Evolutionary conservation across 2,888 invertebrate genomes (phyloP), one percentile per base, ranked within the genome.

Genomic region (Sesia bembeciformis): DNA sequence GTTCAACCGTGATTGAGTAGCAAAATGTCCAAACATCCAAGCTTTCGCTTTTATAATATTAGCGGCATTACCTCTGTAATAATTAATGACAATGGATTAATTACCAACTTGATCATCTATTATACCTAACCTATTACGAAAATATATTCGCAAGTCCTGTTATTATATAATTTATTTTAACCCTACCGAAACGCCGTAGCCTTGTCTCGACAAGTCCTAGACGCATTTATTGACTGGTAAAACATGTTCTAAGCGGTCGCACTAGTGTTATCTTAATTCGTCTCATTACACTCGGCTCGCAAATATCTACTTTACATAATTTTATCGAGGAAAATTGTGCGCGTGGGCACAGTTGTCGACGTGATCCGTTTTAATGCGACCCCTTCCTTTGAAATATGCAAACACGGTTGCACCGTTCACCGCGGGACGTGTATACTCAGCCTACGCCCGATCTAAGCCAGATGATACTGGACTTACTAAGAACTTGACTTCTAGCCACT

Each of bases 281-380:
- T 68, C 81, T 84, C 82, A 85, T 85, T 85, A 84, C 73, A 73
- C 72, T 70, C 64, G 64, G 68, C 70, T 72, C 69, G 71, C 78
- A 78, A 81, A 81, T 81, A 81, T 80, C 76, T 79, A 79, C 73
- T 84, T 84, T 80, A 77, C 81, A 83, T 83, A 81, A 81, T 83
- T 84, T 83, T 81, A 85, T 82, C 80, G 79, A 76, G 79, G 81
- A 81, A 85, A 81, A 83, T 81, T 81, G 80, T 76, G 72, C 76
- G 80, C 79, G 79, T 80, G 79, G 79, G 81, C 79, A 73, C n/a
- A 60, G 70, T 62, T 62, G 59, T 46, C 66, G 71, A 76, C 76
- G 72, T 75, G 76, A 76, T 76, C 71, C 73, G 74, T 72, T 78
- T 79, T 80, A 80, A 81, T 80, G 76, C 64, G 70, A 68, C 65